phyloP scores from a whole-genome alignment of 2,888 invertebrate genomes.

The Drosophila emarginata region DNA sequence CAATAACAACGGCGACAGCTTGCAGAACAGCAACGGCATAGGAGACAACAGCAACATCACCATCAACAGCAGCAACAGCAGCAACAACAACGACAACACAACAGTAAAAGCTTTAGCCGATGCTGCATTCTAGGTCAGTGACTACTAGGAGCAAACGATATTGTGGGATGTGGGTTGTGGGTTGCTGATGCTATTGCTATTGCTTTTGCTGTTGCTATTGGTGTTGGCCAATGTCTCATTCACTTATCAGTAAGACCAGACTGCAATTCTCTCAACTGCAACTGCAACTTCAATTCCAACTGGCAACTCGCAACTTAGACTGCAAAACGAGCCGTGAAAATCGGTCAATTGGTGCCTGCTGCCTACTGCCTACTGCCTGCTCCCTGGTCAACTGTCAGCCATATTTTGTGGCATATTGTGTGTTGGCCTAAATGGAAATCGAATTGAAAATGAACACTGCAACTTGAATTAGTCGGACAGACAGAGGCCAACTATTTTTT shows the following conservation, averaged over 20 bases:
- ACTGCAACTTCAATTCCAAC: conserved; percentile 19
- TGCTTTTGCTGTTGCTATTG: conserved; percentile 53
- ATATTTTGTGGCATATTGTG: conserved; percentile 48
- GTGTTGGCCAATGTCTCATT: conserved; percentile 75
- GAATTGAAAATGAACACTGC: conserved; percentile 33
- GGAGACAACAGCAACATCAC: conserved; percentile 48
- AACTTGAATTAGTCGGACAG: conserved; percentile 4
- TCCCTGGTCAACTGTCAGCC: conserved; percentile 69
- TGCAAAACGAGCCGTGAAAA: conserved; percentile 54
- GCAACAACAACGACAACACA: conserved; percentile 52
- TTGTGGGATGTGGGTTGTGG: conserved; percentile 9
- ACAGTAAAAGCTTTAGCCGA: conserved; percentile 68
- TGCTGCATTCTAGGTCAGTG: conserved; percentile 74
- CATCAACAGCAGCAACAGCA: conserved; percentile 57
- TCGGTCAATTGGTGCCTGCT: conserved; percentile 72
- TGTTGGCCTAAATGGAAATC: conserved; percentile 45
- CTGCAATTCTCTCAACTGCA: conserved; percentile 11
- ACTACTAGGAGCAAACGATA: conserved; percentile 51
- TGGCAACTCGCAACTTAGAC: conserved; percentile 17
- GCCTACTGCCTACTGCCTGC: conserved; percentile 58
- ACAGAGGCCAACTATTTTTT: too few species aligned
- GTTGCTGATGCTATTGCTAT: conserved; percentile 21
- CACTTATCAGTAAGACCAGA: conserved; percentile 58
- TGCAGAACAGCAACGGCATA: conserved; percentile 62
- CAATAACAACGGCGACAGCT: conserved; percentile 47